Evolutionary conservation across 2,888 invertebrate species (phyloP), one percentile per base, ranked within the genome.

Genomic region (Arctia plantaginis): DNA sequence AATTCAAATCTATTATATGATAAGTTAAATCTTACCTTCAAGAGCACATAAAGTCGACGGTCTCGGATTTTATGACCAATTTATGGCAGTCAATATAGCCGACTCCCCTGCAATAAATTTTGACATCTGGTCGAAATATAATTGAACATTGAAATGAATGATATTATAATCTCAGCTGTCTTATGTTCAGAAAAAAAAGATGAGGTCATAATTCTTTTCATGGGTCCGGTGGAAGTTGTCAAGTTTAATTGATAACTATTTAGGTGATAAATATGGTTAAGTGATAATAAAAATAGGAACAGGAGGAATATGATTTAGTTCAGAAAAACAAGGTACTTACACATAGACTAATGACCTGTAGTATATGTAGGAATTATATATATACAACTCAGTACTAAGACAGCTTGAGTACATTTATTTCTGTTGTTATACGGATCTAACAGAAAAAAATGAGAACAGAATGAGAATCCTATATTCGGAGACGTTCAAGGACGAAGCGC

Each of bases 21-120:
- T 62, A 62, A 62, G 62, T 62, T 62, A 30, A 62, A 62, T 18
- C 27, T 62, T 18, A 62, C 30, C 62, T 62, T 62, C 62, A 62
- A 62, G 62, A 62, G 30, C 62, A 8, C 62, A 62, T 62, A 62
- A 62, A 62, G 62, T 30, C 27, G 18, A 62, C 30, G 30, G 62
- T 27, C 62, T 62, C 62, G 62, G 30, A 18, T 62, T 62, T 30
- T 62, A 30, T 62, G 27, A 18, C 6, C 59, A 62, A 62, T 62
- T 62, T 62, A 62, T 13, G 59, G 59, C 59, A 62, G 59, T 62
- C 59, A 30, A 62, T 62, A 62, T 62, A 62, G 59, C 27, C 59
- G 30, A 30, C 27, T 30, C 30, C 18, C 59, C 30, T 62, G 27
- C 59, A 62, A 62, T 62, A 62, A 62, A 62, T 15, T 62, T 30